Evolutionary conservation across 2,888 invertebrate species (phyloP), one percentile per base, ranked within the genome.

Genomic region (Troglohyphantes excavatus): DNA sequence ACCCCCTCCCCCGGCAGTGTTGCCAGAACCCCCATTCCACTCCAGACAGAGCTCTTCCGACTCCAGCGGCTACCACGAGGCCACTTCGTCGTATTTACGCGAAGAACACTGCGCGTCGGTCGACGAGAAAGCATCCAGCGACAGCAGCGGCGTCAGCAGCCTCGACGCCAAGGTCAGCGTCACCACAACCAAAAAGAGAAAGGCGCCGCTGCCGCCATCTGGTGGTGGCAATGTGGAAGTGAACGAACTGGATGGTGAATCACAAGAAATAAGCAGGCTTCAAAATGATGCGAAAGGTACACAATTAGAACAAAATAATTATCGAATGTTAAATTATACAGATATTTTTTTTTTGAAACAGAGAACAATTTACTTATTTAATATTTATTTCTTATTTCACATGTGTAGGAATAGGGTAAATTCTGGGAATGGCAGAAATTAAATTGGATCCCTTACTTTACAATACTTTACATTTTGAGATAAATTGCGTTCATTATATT

Each of bases 11-110:
- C 93, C 93, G n/a, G 93, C 92, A 26, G 83, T 87, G 11, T 92
- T 92, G 17, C 93, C 92, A 63, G 91, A 90, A 72, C 83, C 73
- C 26, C 86, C 91, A 11, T 95, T 95, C 92, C 96, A 96, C 94
- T 96, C 96, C 53, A 94, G 96, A 91, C 96, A 96, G 92, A 96
- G 96, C 93, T 82, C 88, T 3, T 96, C 96, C 90, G 96, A 96
- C 93, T 96, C 96, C 92, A 96, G 95, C 85, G 96, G 96, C 0
- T 96, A 96, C 93, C 96, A 96, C 93, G 96, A 96, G 92, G 95
- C 96, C 0, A 92, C 91, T n/a, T 91, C 29, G 82, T 96, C 96
- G 3, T 94, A 95, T 72, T 93, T 95, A 67, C 95, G 95, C 92
- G 95, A 95, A 17, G 76, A 95, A 67, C 95, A 95, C 92, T 75